phyloP scores from a whole-genome alignment of 2,797 vertebrate genomes.

The Gymnothorax javanicus region DNA sequence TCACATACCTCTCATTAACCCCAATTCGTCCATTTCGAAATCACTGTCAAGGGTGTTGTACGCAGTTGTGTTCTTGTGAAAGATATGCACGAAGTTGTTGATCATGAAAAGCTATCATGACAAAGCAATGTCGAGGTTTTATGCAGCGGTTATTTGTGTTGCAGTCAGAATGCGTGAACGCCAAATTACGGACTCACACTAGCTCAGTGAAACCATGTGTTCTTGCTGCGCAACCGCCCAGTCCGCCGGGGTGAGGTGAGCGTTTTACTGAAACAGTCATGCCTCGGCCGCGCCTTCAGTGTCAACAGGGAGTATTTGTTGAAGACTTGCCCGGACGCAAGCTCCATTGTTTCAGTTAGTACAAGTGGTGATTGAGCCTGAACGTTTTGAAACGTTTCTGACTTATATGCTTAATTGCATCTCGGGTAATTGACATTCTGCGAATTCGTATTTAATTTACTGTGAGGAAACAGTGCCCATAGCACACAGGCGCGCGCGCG shows the following conservation, averaged over 20 bases:
- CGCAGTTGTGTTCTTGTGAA: neutral
- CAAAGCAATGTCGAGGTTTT: neutral
- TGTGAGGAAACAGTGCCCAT: too few relatives aligned
- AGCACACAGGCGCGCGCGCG: too few relatives aligned
- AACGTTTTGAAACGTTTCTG: neutral
- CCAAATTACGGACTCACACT: neutral
- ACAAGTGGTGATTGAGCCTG: neutral
- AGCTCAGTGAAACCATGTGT: neutral
- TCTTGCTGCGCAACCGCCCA: neutral
- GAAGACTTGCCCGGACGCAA: neutral
- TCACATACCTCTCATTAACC: neutral
- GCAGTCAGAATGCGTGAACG: neutral
- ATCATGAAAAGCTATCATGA: neutral
- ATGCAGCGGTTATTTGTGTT: neutral
- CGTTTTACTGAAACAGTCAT: neutral
- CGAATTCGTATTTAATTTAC: too few relatives aligned
- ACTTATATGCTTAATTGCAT: neutral
- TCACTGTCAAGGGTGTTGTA: neutral
- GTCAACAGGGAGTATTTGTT: slow-evolving; percentile 4
- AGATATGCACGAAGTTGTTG: neutral
- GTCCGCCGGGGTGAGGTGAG: neutral
- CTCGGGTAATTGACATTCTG: neutral
- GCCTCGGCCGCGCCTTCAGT: neutral
- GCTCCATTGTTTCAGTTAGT: neutral
- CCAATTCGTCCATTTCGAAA: neutral